phyloP scores from a whole-genome alignment of 2,888 invertebrate species.

The Odontocolon sp. region DNA sequence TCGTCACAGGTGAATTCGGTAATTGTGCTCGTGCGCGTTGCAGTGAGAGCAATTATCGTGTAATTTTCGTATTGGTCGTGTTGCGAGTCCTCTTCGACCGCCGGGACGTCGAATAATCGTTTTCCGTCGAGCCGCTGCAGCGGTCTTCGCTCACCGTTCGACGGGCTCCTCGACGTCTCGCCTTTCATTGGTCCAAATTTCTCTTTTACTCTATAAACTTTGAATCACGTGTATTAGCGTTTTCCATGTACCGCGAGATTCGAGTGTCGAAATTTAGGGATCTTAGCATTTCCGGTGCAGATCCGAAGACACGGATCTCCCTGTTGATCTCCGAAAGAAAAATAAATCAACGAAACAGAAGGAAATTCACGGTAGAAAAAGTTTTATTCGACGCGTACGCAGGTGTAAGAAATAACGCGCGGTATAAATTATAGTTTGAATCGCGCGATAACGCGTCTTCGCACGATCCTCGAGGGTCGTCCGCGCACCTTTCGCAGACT shows the following conservation, averaged over 20 bases:
- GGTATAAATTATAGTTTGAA: background rate
- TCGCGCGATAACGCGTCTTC: background rate
- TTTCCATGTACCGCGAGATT: background rate
- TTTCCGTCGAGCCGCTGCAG: slow-evolving; percentile 31
- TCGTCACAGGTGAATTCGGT: no score
- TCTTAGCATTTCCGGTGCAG: slow-evolving; percentile 6
- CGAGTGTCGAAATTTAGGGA: background rate
- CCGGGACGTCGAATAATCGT: slow-evolving; percentile 30
- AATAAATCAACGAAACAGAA: background rate
- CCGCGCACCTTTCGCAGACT: background rate
- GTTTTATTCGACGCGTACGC: background rate
- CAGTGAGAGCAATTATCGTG: background rate
- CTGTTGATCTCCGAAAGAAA: no score
- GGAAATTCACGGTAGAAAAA: background rate
- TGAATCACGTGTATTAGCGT: background rate
- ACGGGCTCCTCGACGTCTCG: slow-evolving; percentile 42
- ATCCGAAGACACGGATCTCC: no score
- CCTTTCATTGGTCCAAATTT: slow-evolving; percentile 49
- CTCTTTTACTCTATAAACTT: background rate
- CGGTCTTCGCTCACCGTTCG: slow-evolving; percentile 46
- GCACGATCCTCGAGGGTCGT: background rate
- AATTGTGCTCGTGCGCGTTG: background rate
- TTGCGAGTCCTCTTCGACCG: slow-evolving; percentile 22
- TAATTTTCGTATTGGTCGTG: background rate
- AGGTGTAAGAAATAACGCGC: no score